Conservation (phyloP, 2,888 invertebrate genomes). For the Calliopum simillimum region DNA sequence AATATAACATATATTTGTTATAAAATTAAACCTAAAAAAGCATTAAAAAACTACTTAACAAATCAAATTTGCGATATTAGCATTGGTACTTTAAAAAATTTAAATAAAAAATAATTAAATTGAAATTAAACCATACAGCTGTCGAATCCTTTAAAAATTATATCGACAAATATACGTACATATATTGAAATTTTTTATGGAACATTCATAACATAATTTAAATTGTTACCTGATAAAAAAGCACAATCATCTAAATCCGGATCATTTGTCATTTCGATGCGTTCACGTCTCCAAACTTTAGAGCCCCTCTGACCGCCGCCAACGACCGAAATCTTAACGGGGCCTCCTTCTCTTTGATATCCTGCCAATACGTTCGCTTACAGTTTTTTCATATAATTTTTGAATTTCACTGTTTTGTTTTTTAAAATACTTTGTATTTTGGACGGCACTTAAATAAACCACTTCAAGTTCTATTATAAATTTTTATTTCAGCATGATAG, state of each 20-base stretch:
- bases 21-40: no score
- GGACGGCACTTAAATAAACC: neutral
- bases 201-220: neutral
- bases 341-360: constrained; percentile 65
- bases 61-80: no score
- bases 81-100: no score
- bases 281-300: constrained; percentile 67
- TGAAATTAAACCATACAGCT: no score
- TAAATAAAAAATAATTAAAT: no score
- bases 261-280: constrained; percentile 84
- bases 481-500: neutral
- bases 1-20: no score
- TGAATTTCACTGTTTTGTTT: no score
- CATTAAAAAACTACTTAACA: no score
- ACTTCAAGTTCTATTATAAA: neutral
- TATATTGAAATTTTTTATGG: no score
- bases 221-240: constrained; percentile 82
- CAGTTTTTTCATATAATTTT: constrained; percentile 9
- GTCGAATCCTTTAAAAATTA: no score
- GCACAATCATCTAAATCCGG: constrained; percentile 94
- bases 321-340: constrained; percentile 68
- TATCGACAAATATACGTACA: no score
- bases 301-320: constrained; percentile 67
- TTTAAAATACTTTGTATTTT: no score
- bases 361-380: constrained; percentile 66